phyloP scores from a whole-genome alignment of 2,888 invertebrate species.

The Drosophila formosana region DNA sequence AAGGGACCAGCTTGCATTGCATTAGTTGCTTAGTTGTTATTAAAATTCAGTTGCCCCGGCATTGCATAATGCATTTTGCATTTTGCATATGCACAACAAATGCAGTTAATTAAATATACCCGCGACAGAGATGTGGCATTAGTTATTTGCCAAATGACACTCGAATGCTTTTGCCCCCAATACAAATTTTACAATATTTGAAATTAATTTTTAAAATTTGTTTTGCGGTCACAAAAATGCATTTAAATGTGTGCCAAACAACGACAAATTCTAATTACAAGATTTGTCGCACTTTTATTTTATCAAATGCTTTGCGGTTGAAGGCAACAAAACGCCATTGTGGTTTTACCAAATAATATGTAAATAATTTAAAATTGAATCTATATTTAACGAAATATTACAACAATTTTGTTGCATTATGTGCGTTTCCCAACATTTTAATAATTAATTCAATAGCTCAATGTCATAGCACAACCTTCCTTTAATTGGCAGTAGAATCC shows the following conservation, averaged over 20 bases:
- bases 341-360: neutral
- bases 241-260: constrained; percentile 18
- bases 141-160: constrained; percentile 28
- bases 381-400: too few relatives aligned
- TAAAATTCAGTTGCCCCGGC: constrained; percentile 55
- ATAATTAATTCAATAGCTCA: too few relatives aligned
- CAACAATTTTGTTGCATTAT: too few relatives aligned
- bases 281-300: constrained; percentile 7
- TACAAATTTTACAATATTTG: constrained; percentile 11
- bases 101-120: constrained; percentile 64
- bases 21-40: constrained; percentile 33
- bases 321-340: constrained; percentile 3
- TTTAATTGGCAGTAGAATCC: neutral
- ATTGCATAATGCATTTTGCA: constrained; percentile 18
- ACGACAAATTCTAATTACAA: constrained; percentile 32
- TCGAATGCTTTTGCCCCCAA: neutral
- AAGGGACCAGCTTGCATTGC: constrained; percentile 9
- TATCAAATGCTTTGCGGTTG: constrained; percentile 44
- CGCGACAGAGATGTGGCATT: constrained; percentile 19
- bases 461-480: too few relatives aligned
- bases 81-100: constrained; percentile 26
- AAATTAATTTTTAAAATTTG: constrained; percentile 21
- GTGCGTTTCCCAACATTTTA: too few relatives aligned
- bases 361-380: too few relatives aligned
- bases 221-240: constrained; percentile 40